Base-by-base conservation (phyloP, 2,888 invertebrate species). In the Aleiodes testaceus region DNA sequence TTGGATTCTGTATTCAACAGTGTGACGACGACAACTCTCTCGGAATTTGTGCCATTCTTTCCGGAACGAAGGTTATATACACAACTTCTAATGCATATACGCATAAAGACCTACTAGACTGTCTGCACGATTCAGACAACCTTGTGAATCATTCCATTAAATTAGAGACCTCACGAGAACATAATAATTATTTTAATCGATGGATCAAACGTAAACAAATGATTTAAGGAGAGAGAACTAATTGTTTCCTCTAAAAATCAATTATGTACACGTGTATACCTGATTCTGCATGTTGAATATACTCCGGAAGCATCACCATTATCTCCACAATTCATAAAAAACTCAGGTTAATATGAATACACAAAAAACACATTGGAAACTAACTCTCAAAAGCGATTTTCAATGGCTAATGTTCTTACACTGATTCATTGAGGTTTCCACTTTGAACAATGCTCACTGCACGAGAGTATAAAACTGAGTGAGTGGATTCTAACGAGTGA, bases 221-320 rank as follows among this genome's bases (percentile, higher is more conserved):
- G 12, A 9, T 36, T 16, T 36, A 42, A 42, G 5, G 11, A 4
- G n/a, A 55, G 36, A 11, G 9, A 36, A 36, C 9, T 1, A 11
- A 36, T 36, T 36, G 9, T 36, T 36, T 36, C 11, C 11, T 36
- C 7, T 7, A 36, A 9, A 36, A 36, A 36, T 36, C 9, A 9
- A 36, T 36, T 36, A 36, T 36, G 36, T 6, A 30, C 59, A 26
- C 18, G 22, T 61, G 77, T 80, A 52, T 83, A 86, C 85, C 85
- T 81, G 81, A 77, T 74, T 84, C 80, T 45, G 6, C 20, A 22
- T 82, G 79, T 61, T 84, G 80, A 65, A 81, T 81, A 75, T 84
- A 85, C 68, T 82, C 80, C 66, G 83, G 75, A 68, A 84, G 79
- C 85, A 85, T 75, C 71, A 84, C 85, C 85, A 86, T 86, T 74